Evolutionary conservation across 2,888 invertebrate genomes (phyloP), one percentile per base, ranked within the genome.

Genomic region (Pollenia amentaria): DNA sequence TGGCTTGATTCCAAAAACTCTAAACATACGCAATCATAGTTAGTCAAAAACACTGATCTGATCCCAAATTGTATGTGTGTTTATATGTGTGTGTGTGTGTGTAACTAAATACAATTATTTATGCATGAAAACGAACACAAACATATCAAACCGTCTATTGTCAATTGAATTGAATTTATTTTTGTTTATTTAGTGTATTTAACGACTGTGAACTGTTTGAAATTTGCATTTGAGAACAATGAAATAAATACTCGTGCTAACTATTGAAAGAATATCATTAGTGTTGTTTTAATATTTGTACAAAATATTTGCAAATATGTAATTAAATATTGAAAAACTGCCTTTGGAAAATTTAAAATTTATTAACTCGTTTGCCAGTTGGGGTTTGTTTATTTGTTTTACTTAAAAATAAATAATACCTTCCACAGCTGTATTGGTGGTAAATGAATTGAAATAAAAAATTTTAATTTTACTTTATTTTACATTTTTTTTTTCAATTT

Each of bases 291-390:
- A 51, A 29, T 29, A 29, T 29, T 29, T 29, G 40, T 38, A 29
- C 4, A 73, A 81, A 81, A 73, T 57, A 81, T 81, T 65, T 73
- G 65, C 53, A 81, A 65, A 65, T 57, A 29, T 6, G 29, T 29
- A 73, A 81, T 73, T 73, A 73, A 81, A 81, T 55, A 48, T 48
- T 81, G 14, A 38, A 72, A 72, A 64, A 53, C n/a, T 53, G 29
- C 9, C n/a, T 46, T 51, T 11, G 46, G 21, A 73, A 65, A 80
- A 40, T 65, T 73, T 0, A 55, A 65, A 73, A 73, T 73, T 79
- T 79, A 70, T 79, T 70, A 21, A 53, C 21, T 79, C 64, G 6
- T 29, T 29, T 57, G 14, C 7, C 60, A 75, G 60, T 51, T 75
- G 53, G 14, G 0, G 55, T 57, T 57, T 53, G 9, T 9, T 70